Percentiles rank a stretch among this genome's conserved stretches.
phyloP scores from a whole-genome alignment of 2,888 invertebrate species.

The Beris morrisii region DNA sequence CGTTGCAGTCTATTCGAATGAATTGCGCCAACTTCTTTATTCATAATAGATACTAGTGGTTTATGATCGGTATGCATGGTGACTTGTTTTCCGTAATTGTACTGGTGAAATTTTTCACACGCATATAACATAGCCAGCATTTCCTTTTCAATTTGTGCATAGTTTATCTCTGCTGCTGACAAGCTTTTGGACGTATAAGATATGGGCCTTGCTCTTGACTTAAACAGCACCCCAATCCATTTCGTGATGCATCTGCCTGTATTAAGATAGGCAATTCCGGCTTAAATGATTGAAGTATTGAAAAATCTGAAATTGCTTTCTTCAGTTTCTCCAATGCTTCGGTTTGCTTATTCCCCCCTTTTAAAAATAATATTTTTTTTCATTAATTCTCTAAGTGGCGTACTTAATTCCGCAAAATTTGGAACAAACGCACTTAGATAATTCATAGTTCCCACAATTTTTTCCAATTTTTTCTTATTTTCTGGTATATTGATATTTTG shows the following conservation, averaged over 20 bases:
- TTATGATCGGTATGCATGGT: conserved; percentile 36
- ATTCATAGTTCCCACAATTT: conserved; percentile 21
- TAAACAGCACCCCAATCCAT: too few species aligned
- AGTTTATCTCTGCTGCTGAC: too few species aligned
- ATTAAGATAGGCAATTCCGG: too few species aligned
- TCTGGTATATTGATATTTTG: conserved; percentile 12
- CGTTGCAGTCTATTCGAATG: conserved; percentile 35
- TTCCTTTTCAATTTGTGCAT: too few species aligned
- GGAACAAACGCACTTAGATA: conserved; percentile 12
- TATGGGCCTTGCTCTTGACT: too few species aligned
- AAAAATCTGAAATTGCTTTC: too few species aligned
- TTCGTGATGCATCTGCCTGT: too few species aligned
- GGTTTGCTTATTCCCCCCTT: background rate
- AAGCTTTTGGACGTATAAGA: too few species aligned
- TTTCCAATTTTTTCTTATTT: conserved; percentile 35
- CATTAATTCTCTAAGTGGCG: background rate
- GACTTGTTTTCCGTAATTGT: conserved; percentile 38
- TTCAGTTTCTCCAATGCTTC: background rate
- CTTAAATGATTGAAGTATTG: too few species aligned
- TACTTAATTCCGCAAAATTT: conserved; percentile 3
- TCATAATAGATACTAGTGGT: too few species aligned
- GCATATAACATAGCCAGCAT: conserved; percentile 38
- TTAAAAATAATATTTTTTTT: conserved; percentile 6
- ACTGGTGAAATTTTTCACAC: conserved; percentile 38
- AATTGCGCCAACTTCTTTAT: conserved; percentile 34